These are phyloP conservation scores for Danio kyathit DNA, from an alignment of 2,797 vertebrate genomes.

Conservation along the genomic window DNA sequence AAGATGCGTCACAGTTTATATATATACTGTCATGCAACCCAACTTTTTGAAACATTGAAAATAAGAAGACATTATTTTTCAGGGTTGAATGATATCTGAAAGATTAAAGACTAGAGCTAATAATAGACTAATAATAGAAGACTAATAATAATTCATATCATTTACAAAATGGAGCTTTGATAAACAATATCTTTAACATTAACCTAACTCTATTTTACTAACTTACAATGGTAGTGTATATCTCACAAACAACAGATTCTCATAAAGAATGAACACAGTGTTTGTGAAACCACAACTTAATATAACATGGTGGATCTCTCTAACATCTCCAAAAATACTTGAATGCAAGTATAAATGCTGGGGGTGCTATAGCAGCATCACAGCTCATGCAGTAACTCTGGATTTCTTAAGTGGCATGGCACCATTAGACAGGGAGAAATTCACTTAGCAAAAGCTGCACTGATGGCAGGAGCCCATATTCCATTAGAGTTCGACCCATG, in stretches of 20 bases:
- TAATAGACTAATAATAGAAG: neutral
- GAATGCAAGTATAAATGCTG: neutral
- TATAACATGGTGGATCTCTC: neutral
- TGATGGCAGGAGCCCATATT: constrained; percentile 9
- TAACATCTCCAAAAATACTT: constrained; percentile 8
- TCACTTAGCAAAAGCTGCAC: constrained; percentile 17
- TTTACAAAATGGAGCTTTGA: neutral
- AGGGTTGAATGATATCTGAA: neutral
- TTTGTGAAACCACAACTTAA: neutral
- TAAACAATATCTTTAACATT: neutral
- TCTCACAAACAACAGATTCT: neutral
- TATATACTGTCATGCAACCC: too few relatives aligned
- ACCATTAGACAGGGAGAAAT: constrained; percentile 29
- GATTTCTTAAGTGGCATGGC: constrained; percentile 18
- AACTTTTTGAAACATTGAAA: too few relatives aligned
- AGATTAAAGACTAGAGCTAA: neutral
- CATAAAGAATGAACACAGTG: neutral
- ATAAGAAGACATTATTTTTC: too few relatives aligned
- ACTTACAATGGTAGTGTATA: neutral
- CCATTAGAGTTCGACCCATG: constrained; percentile 35
- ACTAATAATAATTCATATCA: too few relatives aligned
- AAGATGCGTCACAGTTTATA: too few relatives aligned
- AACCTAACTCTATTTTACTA: neutral
- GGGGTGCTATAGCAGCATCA: neutral
- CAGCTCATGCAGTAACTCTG: constrained; percentile 6